A percentile compares a stretch with the other conserved stretches of the same genome.
Evolutionary conservation across 2,113 vertebrate species (phyloP).

Genomic region (Tragelaphus strepsiceros): DNA sequence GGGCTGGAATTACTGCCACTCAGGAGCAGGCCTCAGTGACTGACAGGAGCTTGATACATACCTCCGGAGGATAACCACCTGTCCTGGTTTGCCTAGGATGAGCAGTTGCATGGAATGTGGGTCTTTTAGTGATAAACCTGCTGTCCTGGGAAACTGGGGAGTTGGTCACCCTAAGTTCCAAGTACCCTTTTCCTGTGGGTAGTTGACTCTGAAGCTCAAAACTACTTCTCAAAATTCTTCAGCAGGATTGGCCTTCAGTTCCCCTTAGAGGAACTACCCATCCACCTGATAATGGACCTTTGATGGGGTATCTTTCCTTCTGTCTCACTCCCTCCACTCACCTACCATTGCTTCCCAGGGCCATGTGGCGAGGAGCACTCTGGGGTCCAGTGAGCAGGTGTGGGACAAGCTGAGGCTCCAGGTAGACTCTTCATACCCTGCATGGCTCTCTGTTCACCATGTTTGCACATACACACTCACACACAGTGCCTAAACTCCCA

Average conservation of each 20-base stretch:
- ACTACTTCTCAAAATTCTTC: not conserved
- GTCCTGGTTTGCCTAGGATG: not conserved
- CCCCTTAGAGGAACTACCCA: not conserved
- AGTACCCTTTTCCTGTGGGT: not conserved
- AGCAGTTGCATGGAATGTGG: not conserved
- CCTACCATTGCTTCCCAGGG: not conserved
- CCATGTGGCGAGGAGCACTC: constrained; percentile 77
- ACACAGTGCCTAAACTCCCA: not conserved
- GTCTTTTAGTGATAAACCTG: not conserved
- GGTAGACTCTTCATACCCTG: not conserved
- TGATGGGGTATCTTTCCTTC: not conserved
- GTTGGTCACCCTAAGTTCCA: not conserved
- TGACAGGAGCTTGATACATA: not conserved
- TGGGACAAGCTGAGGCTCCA: constrained; percentile 85
- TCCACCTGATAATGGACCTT: not conserved
- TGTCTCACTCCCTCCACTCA: not conserved
- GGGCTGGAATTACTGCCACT: not conserved
- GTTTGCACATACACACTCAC: not conserved
- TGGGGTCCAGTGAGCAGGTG: constrained; percentile 84
- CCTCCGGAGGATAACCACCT: not conserved
- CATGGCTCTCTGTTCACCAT: not conserved
- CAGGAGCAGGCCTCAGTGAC: not conserved
- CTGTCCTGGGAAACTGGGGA: not conserved
- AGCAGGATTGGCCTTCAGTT: not conserved
- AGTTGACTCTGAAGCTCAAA: not conserved